These are phyloP conservation scores for Nysson spinosus DNA, from an alignment of 2,888 invertebrate species.

Conservation along the genomic window DNA sequence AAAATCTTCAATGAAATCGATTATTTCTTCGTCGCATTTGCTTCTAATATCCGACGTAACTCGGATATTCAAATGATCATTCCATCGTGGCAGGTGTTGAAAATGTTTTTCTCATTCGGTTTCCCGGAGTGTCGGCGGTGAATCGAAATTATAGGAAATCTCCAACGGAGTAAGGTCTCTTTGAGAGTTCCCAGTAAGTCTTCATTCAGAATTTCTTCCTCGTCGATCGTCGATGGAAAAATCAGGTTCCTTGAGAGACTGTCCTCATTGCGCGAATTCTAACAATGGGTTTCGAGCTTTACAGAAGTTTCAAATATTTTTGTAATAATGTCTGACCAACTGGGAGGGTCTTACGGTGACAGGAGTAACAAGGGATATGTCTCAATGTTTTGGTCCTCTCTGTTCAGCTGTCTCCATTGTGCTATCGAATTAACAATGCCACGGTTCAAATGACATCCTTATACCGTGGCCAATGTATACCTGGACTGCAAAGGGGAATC, in stretches of 20 bases:
- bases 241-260: slow-evolving; percentile 22
- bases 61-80: slow-evolving; percentile 19
- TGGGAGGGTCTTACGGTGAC: slow-evolving; percentile 67
- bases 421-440: slow-evolving; percentile 67
- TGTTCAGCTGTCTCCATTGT: slow-evolving; percentile 76
- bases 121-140: slow-evolving; percentile 39
- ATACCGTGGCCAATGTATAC: slow-evolving; percentile 36
- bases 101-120: slow-evolving; percentile 56
- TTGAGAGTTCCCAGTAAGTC: slow-evolving; percentile 1
- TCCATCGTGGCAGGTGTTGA: slow-evolving; percentile 42
- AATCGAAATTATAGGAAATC: slow-evolving; percentile 52
- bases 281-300: slow-evolving; percentile 44
- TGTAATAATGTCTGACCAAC: slow-evolving; percentile 67
- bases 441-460: slow-evolving; percentile 69
- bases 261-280: slow-evolving; percentile 32
- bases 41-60: too few relatives aligned
- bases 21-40: too few relatives aligned
- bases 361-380: slow-evolving; percentile 73
- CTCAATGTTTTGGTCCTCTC: slow-evolving; percentile 75
- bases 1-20: too few relatives aligned
- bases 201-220: not conserved
- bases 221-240: slow-evolving; percentile 14
- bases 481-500: slow-evolving; percentile 33
- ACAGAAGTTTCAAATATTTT: slow-evolving; percentile 71
- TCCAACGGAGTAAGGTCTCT: slow-evolving; percentile 42